Base-by-base conservation (phyloP, 1,140 invertebrate genomes). In the Zaprionus davidi region DNA sequence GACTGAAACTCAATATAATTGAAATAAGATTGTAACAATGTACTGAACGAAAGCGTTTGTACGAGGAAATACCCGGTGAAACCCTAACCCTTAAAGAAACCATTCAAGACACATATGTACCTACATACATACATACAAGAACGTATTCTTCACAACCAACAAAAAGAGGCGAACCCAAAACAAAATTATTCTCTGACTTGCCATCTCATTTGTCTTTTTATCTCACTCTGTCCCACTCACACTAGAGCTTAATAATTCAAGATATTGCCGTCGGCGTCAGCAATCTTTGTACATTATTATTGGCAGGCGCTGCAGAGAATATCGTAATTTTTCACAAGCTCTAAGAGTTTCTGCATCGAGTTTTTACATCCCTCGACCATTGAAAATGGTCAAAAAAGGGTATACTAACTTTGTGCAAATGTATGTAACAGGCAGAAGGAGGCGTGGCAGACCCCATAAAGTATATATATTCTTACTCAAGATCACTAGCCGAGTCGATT, bases 1-100 rank as follows among this genome's bases (percentile, higher is more conserved):
- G 81, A 67, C 81, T 84, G 82, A 86, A 86, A 86, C 76, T 69
- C 82, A 86, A 86, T 85, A 85, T 85, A 79, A 57, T 81, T 85
- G 71, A 86, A 86, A 86, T 86, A 72, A 86, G 86, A 86, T 82
- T 86, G 82, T 86, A 86, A 86, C 82, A 86, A 86, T 86, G 82
- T 86, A 86, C 82, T 84, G 75, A 71, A 68, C 55, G 17, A 67
- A 38, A 49, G 58, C 58, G 20, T 62, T 5, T 49, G 49, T 69
- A 17, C 17, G 20, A 59, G 15, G 15, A 56, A 66, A 56, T 55
- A 46, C 13, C 15, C 38, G 13, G 0, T 5, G 15, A n/a, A 41
- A 41, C 5, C 15, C 38, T 46, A 20, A 46, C 20, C 13, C 17
- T 49, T 49, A 22, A 49, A 5, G 6, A 5, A 49, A 11, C 17